Base-by-base conservation (phyloP, 2,113 vertebrate species). In the Sardina pilchardus region DNA sequence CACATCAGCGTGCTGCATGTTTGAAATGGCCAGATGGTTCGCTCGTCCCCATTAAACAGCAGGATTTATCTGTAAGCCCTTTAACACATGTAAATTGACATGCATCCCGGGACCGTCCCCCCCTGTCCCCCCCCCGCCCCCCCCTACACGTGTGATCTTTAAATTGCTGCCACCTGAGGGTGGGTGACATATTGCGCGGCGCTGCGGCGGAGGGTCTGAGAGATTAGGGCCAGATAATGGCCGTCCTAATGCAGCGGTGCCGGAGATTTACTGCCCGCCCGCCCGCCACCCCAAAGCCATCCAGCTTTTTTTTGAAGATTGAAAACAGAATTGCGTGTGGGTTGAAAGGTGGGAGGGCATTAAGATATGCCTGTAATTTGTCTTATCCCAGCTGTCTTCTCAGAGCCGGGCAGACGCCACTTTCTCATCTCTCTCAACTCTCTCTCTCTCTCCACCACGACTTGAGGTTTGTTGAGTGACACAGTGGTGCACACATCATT, bases 161-260 rank as follows among this genome's bases (percentile, higher is more conserved):
- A 95, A 95, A 95, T 95, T 93, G 94, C 91, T 93, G 93, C 92
- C 94, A 94, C 95, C 95, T 94, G 92, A 94, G 94, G 93, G 91
- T 91, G 93, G 89, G 91, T 88, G 91, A 87, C 81, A 86, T 84
- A 85, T 91, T 88, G 86, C 83, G 84, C 87, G 78, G 89, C 84
- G 88, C 86, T 90, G 92, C 90, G 89, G 89, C 90, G 84, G 89
- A 87, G 90, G 88, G 90, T 56, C 85, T 86, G 85, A 86, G 85
- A 88, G 88, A 90, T 89, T 87, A 89, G 81, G 67, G 67, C 86
- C 75, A 86, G 81, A 90, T 90, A 90, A 89, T 89, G 83, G 85
- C 85, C 78, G 80, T 36, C 56, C 81, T 89, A 89, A 90, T 86
- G 87, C 88, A 82, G 86, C 86, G 71, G 87, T 86, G 59, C 75